Evolutionary conservation across 2,113 vertebrate species (phyloP), one percentile per base, ranked within the genome.

Genomic region (Crypturellus undulatus): DNA sequence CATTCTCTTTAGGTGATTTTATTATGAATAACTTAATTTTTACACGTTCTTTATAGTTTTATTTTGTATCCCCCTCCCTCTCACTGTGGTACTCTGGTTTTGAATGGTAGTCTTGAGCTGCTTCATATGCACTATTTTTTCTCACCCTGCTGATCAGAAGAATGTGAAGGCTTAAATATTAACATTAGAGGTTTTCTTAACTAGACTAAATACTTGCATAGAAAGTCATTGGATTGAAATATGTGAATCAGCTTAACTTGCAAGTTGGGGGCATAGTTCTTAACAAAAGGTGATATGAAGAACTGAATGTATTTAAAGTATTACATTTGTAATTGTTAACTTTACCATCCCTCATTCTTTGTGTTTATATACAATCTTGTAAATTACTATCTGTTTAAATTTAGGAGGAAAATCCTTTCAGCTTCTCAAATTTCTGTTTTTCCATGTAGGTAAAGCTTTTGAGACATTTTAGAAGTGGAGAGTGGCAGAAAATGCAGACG

Each of bases 1-100:
- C 17, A 45, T 69, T 64, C 28, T 87, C 0, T 0, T 88, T 82
- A 89, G 71, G 65, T 87, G 85, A 65, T 91, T 87, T 92, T 83
- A 30, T 92, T 94, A 79, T 62, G 91, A 90, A 89, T 91, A 94
- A 91, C 68, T 11, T 43, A 65, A n/a, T n/a, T n/a, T n/a, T n/a
- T n/a, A n/a, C n/a, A n/a, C n/a, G n/a, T n/a, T n/a, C n/a, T n/a
- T n/a, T n/a, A n/a, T n/a, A n/a, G n/a, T n/a, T n/a, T n/a, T 8
- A 59, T 82, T 62, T 73, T 73, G n/a, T 79, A 59, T 42, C 60
- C 60, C 75, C 51, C 14, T 7, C 6, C 18, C 7, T 9, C 43
- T 12, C 17, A 0, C n/a, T 79, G 19, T 47, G 64, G 62, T 34
- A 49, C 18, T 64, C 19, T 21, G 19, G 13, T 72, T 90, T 79